Evolutionary conservation across 2,797 vertebrate species (phyloP).

Genomic region (Pterois miles): DNA sequence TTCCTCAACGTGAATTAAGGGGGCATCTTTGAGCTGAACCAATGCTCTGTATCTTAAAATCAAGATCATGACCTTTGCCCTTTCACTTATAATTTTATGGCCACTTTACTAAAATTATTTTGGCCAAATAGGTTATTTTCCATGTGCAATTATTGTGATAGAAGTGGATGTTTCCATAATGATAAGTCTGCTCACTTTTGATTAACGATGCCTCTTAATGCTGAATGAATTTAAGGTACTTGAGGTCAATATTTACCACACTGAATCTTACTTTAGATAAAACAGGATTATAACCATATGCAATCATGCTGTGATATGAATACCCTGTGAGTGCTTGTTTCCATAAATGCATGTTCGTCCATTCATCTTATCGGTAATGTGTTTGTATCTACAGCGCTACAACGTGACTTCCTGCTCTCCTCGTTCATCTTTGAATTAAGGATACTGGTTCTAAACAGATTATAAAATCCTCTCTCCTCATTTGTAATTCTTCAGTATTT

Average conservation of each 20-base stretch:
- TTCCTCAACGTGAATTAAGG: constrained; percentile 40
- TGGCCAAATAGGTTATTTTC: constrained; percentile 62
- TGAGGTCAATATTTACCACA: constrained; percentile 68
- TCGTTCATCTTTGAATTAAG: constrained; percentile 56
- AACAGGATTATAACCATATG: constrained; percentile 62
- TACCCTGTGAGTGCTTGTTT: constrained; percentile 73
- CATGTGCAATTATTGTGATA: constrained; percentile 53
- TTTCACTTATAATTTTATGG: constrained; percentile 63
- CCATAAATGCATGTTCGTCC: constrained; percentile 76
- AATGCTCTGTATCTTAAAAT: constrained; percentile 44
- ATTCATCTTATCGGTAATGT: constrained; percentile 70
- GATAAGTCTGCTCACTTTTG: constrained; percentile 48
- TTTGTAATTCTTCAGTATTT: constrained; percentile 56
- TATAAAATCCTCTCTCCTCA: constrained; percentile 32
- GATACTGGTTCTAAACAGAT: constrained; percentile 48
- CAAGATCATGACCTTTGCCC: constrained; percentile 49
- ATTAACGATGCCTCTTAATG: constrained; percentile 68
- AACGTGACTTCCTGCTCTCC: constrained; percentile 45
- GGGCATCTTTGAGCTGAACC: constrained; percentile 46
- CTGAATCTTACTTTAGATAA: constrained; percentile 75
- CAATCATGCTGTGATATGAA: constrained; percentile 64
- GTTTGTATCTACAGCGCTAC: constrained; percentile 29
- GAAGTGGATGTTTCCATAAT: constrained; percentile 57
- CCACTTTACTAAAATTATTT: constrained; percentile 61
- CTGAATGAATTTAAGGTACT: constrained; percentile 63